phyloP scores from a whole-genome alignment of 2,888 invertebrate species.

The Acleris holmiana region DNA sequence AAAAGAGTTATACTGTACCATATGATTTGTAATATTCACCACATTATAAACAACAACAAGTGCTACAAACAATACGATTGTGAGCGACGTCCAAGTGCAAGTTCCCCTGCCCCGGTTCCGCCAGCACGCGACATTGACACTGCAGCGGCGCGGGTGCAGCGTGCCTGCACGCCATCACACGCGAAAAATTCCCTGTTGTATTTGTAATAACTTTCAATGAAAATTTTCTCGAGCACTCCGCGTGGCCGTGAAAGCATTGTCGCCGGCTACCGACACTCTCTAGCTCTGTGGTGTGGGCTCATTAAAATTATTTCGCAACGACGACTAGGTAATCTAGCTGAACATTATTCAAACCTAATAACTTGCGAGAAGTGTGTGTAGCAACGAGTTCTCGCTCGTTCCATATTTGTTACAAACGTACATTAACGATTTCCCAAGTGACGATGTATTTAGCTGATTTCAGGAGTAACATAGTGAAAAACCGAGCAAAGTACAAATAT shows the following conservation, averaged over 20 bases:
- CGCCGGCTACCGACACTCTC: constrained; percentile 15
- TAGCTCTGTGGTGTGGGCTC: constrained; percentile 30
- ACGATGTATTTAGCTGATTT: not conserved
- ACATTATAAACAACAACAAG: no score
- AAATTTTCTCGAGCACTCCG: constrained; percentile 42
- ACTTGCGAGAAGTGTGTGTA: constrained; percentile 30
- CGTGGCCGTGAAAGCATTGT: constrained; percentile 50
- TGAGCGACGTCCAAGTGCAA: not conserved
- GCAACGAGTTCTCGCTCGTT: constrained; percentile 35
- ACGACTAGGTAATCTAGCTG: constrained; percentile 35
- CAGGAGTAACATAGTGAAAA: constrained; percentile 1
- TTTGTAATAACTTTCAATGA: constrained; percentile 74
- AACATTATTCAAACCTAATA: constrained; percentile 38
- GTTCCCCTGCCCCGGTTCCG: not conserved
- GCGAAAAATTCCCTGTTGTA: constrained; percentile 64
- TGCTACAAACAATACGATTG: no score
- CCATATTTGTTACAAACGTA: constrained; percentile 32
- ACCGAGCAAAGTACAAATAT: not conserved
- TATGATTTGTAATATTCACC: no score
- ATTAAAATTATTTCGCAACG: constrained; percentile 33
- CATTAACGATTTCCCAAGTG: constrained; percentile 35
- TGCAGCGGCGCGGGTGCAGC: constrained; percentile 49
- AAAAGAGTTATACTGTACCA: no score
- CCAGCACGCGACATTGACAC: constrained; percentile 62
- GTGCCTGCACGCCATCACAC: constrained; percentile 64